Conservation (phyloP, 1,140 invertebrate species). For the Tetraneura akinire region DNA sequence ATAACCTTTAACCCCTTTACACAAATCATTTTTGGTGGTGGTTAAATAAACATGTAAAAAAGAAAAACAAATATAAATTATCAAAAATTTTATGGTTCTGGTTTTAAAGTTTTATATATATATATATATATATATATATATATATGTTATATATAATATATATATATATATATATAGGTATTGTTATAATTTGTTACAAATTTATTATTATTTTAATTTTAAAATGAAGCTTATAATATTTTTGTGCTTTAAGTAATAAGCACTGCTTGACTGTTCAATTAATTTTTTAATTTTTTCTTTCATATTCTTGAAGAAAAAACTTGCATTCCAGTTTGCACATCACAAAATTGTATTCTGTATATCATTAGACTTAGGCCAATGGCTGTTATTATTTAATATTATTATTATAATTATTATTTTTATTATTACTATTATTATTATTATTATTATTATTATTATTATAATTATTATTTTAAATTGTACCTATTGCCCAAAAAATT, state of each 20-base stretch:
- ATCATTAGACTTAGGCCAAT: slow-evolving; percentile 46
- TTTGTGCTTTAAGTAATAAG: slow-evolving; percentile 43
- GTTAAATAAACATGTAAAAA: not conserved
- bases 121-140: too few species aligned
- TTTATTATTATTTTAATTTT: slow-evolving; percentile 43
- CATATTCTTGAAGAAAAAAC: slow-evolving; percentile 13
- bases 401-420: slow-evolving; percentile 38
- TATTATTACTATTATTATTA: slow-evolving; percentile 30
- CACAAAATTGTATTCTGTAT: slow-evolving; percentile 42
- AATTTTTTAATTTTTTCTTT: slow-evolving; percentile 32
- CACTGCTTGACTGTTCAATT: slow-evolving; percentile 45
- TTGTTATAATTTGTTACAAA: slow-evolving; percentile 49
- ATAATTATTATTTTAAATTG: slow-evolving; percentile 38
- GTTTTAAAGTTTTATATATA: slow-evolving; percentile 1
- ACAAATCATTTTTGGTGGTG: slow-evolving; percentile 47
- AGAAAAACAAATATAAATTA: slow-evolving; percentile 21
- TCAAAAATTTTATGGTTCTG: slow-evolving; percentile 40
- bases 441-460: slow-evolving; percentile 32
- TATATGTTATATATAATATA: too few species aligned
- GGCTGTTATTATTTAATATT: slow-evolving; percentile 47
- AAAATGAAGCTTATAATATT: slow-evolving; percentile 47
- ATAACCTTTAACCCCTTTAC: slow-evolving; percentile 32
- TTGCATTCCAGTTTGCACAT: slow-evolving; percentile 43
- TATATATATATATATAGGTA: not conserved
- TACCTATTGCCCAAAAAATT: slow-evolving; percentile 32